Base-by-base conservation (phyloP, 2,888 invertebrate genomes). In the Idaea dimidiata region DNA sequence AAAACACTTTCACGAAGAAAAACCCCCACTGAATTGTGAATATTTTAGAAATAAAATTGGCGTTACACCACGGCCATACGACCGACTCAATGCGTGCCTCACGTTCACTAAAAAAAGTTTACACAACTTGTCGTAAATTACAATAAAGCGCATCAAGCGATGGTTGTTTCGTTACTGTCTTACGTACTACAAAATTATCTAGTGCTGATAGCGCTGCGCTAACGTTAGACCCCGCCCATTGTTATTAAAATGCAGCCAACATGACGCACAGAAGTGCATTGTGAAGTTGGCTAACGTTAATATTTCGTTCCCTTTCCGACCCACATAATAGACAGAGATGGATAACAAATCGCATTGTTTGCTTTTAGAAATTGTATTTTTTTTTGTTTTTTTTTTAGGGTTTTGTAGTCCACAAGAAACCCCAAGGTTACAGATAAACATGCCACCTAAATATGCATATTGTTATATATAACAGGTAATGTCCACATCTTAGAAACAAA, bases 211-310 rank as follows among this genome's bases (percentile, higher is more conserved):
- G 66, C 76, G 83, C 86, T 83, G 62, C 6, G 14, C 3, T 1
- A 8, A 58, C 72, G 54, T 43, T 54, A 71, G 64, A 72, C 82
- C 79, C 83, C 87, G 74, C 87, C 88, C 86, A 90, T 91, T 91
- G 91, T 91, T 91, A 88, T 91, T 89, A 86, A 87, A 90, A 86
- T 89, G 89, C 86, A 85, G 88, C 90, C 91, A 91, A 91, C 90
- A 88, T 90, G 82, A 89, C 88, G 87, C 83, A 84, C 80, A 67
- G 64, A 59, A 83, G 77, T 80, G 76, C 79, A 81, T 71, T 74
- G 80, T 84, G 90, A 91, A 90, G 85, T 78, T 86, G 75, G 81
- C 68, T 14, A 66, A 78, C 69, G 75, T 64, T 72, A 59, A 62
- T 67, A 66, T 62, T 62, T 68, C 63, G 64, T 43, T 77, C 76